These are phyloP conservation scores for Neoaliturus tenellus DNA, from an alignment of 2,888 invertebrate species.

Conservation along the genomic window DNA sequence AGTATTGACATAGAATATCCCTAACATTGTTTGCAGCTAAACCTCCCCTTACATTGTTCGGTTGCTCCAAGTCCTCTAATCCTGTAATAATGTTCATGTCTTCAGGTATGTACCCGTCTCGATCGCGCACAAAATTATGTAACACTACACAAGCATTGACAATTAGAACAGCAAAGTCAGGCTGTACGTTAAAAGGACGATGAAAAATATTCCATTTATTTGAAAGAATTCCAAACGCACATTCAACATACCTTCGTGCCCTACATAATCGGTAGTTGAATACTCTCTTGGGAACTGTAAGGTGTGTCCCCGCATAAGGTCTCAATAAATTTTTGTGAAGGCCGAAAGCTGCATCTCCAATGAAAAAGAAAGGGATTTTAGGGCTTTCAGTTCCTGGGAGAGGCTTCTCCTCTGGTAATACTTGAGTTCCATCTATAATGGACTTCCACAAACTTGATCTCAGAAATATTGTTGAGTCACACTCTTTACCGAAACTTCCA, in stretches of 20 bases:
- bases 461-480: slow-evolving; percentile 52
- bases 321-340: slow-evolving; percentile 60
- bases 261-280: slow-evolving; percentile 65
- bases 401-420: slow-evolving; percentile 63
- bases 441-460: slow-evolving; percentile 25
- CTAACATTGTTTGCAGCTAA: slow-evolving; percentile 61
- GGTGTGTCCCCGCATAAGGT: slow-evolving; percentile 62
- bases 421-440: slow-evolving; percentile 59
- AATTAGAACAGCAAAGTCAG: slow-evolving; percentile 65
- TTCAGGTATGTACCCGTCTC: slow-evolving; percentile 61
- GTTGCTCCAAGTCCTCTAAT: background rate
- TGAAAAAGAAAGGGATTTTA: slow-evolving; percentile 64
- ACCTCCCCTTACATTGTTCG: slow-evolving; percentile 56
- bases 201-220: slow-evolving; percentile 70
- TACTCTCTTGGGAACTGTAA: slow-evolving; percentile 62
- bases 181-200: slow-evolving; percentile 66
- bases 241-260: slow-evolving; percentile 65
- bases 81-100: slow-evolving; percentile 62
- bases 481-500: slow-evolving; percentile 50
- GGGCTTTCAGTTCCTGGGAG: slow-evolving; percentile 63
- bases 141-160: slow-evolving; percentile 66
- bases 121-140: slow-evolving; percentile 62
- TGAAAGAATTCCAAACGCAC: slow-evolving; percentile 55
- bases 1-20: slow-evolving; percentile 52
- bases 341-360: slow-evolving; percentile 67